Percentiles rank a stretch among this genome's conserved stretches.
Conservation (phyloP, 64 coral and sea anemone genomes). For the Porites australiensis region DNA sequence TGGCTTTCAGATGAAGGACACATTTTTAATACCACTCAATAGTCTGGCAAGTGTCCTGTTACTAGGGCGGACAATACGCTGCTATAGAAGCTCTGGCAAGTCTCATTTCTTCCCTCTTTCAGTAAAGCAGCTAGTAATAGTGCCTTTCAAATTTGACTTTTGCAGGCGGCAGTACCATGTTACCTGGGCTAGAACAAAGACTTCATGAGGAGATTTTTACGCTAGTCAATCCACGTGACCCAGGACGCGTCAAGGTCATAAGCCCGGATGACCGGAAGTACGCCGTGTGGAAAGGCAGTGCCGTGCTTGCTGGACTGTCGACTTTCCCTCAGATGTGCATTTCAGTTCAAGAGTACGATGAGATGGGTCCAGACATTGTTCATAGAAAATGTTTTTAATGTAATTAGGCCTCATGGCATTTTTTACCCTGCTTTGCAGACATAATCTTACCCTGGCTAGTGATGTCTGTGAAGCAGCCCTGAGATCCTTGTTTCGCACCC, state of each 20-base stretch:
- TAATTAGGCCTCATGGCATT: not conserved
- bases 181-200: slow-evolving; percentile 77
- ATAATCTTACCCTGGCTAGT: too few species aligned
- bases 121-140: too few species aligned
- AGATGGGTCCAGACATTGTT: slow-evolving; percentile 93
- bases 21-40: too few species aligned
- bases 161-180: slow-evolving; percentile 90
- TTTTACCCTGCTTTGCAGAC: too few species aligned
- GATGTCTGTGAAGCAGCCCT: too few species aligned
- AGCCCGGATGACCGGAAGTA: slow-evolving; percentile 78
- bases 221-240: slow-evolving; percentile 63
- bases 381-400: slow-evolving; percentile 94
- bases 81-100: not conserved
- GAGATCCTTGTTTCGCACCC: too few species aligned
- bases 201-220: slow-evolving; percentile 87
- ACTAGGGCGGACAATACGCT: too few species aligned
- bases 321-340: slow-evolving; percentile 95
- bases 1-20: too few species aligned
- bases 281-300: slow-evolving; percentile 90
- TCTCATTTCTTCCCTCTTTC: too few species aligned
- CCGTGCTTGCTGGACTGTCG: slow-evolving; percentile 81
- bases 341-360: slow-evolving; percentile 84
- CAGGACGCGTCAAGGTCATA: slow-evolving; percentile 71
- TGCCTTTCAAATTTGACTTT: not conserved
- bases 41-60: too few species aligned